These are phyloP conservation scores for Anguilla pacifica DNA, from an alignment of 2,797 vertebrate genomes.

Conservation along the genomic window DNA sequence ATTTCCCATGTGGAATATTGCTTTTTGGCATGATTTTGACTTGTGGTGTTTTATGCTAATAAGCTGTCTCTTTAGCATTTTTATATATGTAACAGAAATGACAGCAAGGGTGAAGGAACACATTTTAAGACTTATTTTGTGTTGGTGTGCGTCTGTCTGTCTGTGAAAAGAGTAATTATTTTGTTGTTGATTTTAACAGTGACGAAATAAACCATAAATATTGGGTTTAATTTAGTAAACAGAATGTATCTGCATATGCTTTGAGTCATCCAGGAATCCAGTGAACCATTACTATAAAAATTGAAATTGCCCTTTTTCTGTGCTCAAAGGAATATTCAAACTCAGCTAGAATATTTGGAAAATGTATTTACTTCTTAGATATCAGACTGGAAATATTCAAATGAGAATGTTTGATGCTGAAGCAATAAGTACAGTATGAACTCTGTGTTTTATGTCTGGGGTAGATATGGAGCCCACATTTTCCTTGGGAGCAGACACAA, in stretches of 20 bases:
- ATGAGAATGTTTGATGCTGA: conserved; percentile 9
- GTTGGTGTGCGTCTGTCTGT: background rate
- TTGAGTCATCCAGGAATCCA: background rate
- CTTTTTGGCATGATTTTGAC: conserved; percentile 77
- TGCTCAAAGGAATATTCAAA: conserved; percentile 1
- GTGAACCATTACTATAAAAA: background rate
- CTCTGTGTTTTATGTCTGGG: conserved; percentile 34
- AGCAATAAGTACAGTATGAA: conserved; percentile 24
- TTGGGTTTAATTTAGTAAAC: background rate
- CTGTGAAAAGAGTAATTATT: background rate
- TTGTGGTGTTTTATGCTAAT: conserved; percentile 72
- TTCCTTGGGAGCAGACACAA: conserved; percentile 9
- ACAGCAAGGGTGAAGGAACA: conserved; percentile 62
- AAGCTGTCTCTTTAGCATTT: conserved; percentile 74
- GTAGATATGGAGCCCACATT: background rate
- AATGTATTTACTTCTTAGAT: conserved; percentile 33
- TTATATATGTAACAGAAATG: conserved; percentile 73
- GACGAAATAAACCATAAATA: background rate
- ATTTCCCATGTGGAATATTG: conserved; percentile 86
- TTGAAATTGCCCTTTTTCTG: background rate
- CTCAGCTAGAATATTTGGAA: background rate
- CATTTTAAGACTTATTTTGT: background rate
- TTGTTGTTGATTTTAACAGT: background rate
- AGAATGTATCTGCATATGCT: background rate
- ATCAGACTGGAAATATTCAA: conserved; percentile 31